Conservation (phyloP, 2,797 vertebrate species). For the Distichodus sexfasciatus region DNA sequence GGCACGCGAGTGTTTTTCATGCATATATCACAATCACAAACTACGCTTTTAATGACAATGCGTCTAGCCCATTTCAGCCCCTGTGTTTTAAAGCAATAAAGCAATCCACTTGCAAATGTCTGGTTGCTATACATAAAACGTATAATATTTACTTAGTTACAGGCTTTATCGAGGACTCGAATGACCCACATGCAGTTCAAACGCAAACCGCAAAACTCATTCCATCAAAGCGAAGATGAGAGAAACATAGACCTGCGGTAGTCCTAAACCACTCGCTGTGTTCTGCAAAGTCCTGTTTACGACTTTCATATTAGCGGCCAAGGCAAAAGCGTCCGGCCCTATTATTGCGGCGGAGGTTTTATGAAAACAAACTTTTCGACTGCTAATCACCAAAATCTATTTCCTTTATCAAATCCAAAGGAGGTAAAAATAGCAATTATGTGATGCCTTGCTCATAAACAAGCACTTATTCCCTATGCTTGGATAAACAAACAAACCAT, state of each 20-base stretch:
- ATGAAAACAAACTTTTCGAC: constrained; percentile 4
- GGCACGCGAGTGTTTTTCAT: constrained; percentile 52
- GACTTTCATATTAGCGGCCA: neutral
- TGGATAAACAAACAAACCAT: constrained; percentile 42
- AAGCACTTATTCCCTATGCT: constrained; percentile 22
- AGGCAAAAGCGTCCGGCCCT: neutral
- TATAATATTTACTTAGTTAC: too few species aligned
- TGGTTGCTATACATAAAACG: neutral
- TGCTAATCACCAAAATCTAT: constrained; percentile 10
- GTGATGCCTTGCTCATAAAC: constrained; percentile 26
- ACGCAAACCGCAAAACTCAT: neutral
- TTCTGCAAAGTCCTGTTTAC: constrained; percentile 1
- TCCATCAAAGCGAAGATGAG: neutral
- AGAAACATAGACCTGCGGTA: neutral
- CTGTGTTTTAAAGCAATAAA: neutral
- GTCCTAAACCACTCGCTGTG: neutral
- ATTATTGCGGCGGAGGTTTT: neutral
- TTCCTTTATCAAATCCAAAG: neutral
- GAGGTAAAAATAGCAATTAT: constrained; percentile 19
- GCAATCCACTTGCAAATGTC: neutral
- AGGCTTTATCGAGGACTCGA: neutral
- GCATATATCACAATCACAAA: constrained; percentile 47
- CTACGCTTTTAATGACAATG: neutral
- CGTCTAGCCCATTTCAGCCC: neutral
- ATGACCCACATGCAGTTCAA: neutral